Evolutionary conservation across 2,797 vertebrate species (phyloP), one percentile per base, ranked within the genome.

Genomic region (Pristis pectinata): DNA sequence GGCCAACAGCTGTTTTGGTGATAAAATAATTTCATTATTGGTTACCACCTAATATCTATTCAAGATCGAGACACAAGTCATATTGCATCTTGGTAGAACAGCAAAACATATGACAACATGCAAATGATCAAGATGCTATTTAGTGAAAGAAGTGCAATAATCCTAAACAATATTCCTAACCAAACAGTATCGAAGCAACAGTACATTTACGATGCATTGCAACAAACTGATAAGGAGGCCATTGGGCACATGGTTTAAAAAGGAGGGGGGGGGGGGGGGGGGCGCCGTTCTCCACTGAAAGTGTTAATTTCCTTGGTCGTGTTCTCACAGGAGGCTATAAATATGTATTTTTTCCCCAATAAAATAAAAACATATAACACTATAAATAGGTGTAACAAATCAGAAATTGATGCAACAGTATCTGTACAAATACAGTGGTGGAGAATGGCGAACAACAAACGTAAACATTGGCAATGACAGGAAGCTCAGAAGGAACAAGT

Each of bases 11-110:
- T 91, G 59, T 67, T 87, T 91, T 41, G 61, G 87, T 67, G n/a
- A 53, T 64, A 91, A 67, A 67, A n/a, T 67, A 67, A 41, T 67
- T 91, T 41, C 87, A 91, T 91, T 91, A 91, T 91, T 41, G 64
- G 37, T 22, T 67, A 24, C 87, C 87, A 67, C n/a, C 59, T 59
- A 41, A 64, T 64, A 91, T 64, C n/a, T 67, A 91, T 67, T 91
- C 61, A 64, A 91, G 87, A 91, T 41, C 56, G 53, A 67, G 87
- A 91, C 34, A 91, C 59, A 87, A 87, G 87, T 91, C 87, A 91
- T 91, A 91, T 64, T 91, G 87, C 87, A 91, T 91, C 59, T 91
- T 91, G 59, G 15, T 41, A 37, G n/a, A 91, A 67, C 59, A 87
- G 53, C 53, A 91, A 67, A 67, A 64, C 59, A 89, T 67, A 10